Evolutionary conservation across 2,113 vertebrate genomes (phyloP).

Genomic region (Nesogale talazaci): DNA sequence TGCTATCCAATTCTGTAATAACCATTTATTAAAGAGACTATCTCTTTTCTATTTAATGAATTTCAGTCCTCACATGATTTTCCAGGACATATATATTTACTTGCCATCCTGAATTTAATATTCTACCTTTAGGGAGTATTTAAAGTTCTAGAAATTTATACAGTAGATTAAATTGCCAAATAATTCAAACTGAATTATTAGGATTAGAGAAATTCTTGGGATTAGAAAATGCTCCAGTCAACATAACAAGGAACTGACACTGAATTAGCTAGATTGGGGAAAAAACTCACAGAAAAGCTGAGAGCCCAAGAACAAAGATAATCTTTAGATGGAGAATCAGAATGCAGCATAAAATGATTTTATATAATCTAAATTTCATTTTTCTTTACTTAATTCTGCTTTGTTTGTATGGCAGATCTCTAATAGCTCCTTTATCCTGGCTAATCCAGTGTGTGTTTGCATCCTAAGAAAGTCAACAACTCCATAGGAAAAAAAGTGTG

Average conservation of each 20-base stretch:
- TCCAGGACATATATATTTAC: conserved; percentile 17
- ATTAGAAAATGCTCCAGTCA: conserved; percentile 15
- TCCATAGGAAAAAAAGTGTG: not conserved
- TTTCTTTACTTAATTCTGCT: conserved; percentile 45
- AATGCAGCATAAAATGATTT: conserved; percentile 6
- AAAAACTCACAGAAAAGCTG: not conserved
- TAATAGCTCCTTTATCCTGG: not conserved
- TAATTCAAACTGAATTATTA: conserved; percentile 50
- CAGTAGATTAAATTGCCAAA: not conserved
- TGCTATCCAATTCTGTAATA: not conserved
- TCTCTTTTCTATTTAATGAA: not conserved
- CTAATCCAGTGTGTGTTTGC: conserved; percentile 28
- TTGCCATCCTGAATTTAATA: not conserved
- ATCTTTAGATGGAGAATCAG: conserved; percentile 19
- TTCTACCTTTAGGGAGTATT: conserved; percentile 8
- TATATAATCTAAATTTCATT: conserved; percentile 18
- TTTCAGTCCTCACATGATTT: not conserved
- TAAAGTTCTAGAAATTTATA: conserved; percentile 21
- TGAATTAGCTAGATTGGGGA: not conserved
- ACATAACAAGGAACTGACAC: not conserved
- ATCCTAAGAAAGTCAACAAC: not conserved
- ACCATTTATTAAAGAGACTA: not conserved
- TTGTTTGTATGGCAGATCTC: not conserved
- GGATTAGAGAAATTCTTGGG: not conserved
- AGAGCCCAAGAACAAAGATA: not conserved